Evolutionary conservation across 2,797 vertebrate species (phyloP).

Genomic region (Dermochelys coriacea): DNA sequence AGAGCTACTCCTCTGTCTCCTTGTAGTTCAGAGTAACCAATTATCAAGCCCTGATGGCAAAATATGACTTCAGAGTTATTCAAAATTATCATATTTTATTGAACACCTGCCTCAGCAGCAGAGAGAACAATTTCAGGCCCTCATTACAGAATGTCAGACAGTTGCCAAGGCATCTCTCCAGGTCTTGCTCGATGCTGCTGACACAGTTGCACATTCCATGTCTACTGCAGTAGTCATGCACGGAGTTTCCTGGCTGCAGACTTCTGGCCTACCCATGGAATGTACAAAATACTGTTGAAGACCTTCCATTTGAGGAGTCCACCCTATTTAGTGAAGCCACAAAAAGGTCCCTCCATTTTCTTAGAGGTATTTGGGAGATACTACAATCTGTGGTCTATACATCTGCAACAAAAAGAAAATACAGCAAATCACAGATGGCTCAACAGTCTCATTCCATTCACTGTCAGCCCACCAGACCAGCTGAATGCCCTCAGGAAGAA

Average conservation of each 20-base stretch:
- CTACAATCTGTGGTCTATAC: neutral
- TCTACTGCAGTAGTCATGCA: neutral
- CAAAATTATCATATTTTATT: neutral
- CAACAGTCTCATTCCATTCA: neutral
- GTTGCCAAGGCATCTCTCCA: neutral
- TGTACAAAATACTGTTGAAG: neutral
- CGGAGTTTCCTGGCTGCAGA: neutral
- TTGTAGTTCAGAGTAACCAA: neutral
- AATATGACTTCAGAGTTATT: neutral
- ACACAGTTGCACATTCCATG: neutral
- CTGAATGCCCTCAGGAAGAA: neutral
- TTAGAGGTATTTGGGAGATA: neutral
- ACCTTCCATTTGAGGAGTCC: neutral
- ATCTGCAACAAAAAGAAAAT: neutral
- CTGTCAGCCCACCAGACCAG: neutral
- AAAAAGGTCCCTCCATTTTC: neutral
- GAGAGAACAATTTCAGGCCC: neutral
- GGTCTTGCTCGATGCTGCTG: neutral
- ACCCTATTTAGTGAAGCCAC: neutral
- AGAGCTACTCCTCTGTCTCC: neutral
- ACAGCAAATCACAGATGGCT: neutral
- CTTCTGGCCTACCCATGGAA: neutral
- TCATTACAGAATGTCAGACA: neutral
- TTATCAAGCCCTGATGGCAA: neutral
- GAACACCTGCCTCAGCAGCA: neutral